phyloP scores from a whole-genome alignment of 2,113 vertebrate species.

The Campylomormyrus numenius region DNA sequence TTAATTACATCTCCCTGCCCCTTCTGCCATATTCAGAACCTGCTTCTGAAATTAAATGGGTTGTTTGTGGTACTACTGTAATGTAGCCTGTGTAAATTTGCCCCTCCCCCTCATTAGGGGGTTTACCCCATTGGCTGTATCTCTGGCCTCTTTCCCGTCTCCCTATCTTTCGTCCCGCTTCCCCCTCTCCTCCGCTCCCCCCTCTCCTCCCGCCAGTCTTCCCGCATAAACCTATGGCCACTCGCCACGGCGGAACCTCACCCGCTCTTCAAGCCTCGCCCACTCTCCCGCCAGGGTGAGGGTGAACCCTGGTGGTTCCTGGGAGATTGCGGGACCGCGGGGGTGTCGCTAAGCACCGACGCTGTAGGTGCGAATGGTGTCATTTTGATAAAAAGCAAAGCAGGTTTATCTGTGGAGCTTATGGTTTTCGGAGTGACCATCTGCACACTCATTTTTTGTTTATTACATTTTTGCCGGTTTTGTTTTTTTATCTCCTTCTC shows the following conservation, averaged over 20 bases:
- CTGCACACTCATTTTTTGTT: slow-evolving; percentile 45
- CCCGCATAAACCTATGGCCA: background rate
- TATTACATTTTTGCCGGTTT: slow-evolving; percentile 43
- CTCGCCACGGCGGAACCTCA: background rate
- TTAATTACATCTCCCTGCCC: background rate
- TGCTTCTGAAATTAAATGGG: background rate
- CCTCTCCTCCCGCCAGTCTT: background rate
- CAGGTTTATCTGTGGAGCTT: slow-evolving; percentile 26
- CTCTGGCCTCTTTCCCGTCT: background rate
- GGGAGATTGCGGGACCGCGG: background rate
- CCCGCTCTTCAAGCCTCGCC: background rate
- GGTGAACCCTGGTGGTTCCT: background rate
- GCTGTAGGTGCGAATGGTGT: slow-evolving; percentile 15
- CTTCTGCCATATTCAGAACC: background rate
- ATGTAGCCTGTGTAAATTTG: background rate
- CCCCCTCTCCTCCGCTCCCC: background rate
- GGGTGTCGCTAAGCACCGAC: background rate
- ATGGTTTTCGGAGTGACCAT: slow-evolving; percentile 50
- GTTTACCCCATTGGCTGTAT: background rate
- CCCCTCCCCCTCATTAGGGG: background rate
- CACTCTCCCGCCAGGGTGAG: background rate
- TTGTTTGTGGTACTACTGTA: background rate
- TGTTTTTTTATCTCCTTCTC: background rate
- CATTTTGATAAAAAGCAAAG: background rate
- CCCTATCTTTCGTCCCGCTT: background rate